A percentile compares a stretch with the other conserved stretches of the same genome.
These are phyloP conservation scores for Anagrus nilaparvatae DNA, from an alignment of 1,140 invertebrate genomes.

Conservation along the genomic window DNA sequence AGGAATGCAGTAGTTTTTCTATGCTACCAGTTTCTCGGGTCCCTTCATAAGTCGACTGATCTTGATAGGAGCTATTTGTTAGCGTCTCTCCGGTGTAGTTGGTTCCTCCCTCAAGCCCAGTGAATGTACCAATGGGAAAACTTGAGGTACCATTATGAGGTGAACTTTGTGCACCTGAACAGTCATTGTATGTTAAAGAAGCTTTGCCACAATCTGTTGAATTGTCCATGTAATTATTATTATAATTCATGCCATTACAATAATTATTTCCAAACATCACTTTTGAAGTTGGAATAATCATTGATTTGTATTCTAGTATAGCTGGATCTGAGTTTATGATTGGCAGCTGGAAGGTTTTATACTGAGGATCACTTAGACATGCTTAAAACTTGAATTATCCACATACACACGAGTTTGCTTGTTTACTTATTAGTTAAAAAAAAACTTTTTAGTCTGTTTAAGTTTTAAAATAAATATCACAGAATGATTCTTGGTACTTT, in stretches of 20 bases:
- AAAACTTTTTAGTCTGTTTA: too few species aligned
- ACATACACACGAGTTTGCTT: too few species aligned
- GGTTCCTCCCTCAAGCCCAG: conserved; percentile 30
- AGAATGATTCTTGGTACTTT: too few species aligned
- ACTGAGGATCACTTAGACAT: conserved; percentile 85
- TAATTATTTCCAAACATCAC: conserved; percentile 31
- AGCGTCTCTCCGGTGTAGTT: conserved; percentile 33
- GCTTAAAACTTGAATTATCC: conserved; percentile 31
- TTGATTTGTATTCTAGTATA: conserved; percentile 61
- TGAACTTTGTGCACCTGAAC: conserved; percentile 29
- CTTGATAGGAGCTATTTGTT: conserved; percentile 45
- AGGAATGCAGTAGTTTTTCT: conserved; percentile 95
- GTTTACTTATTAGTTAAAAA: conserved; percentile 15
- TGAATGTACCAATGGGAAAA: conserved; percentile 49
- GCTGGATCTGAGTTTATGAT: conserved; percentile 60
- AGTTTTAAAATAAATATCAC: too few species aligned
- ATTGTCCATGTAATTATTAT: conserved; percentile 39
- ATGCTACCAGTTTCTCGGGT: conserved; percentile 91
- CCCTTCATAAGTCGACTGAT: conserved; percentile 58
- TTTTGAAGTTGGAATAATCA: conserved; percentile 43
- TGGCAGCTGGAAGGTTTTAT: conserved; percentile 84
- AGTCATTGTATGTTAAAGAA: conserved; percentile 28
- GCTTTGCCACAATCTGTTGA: conserved; percentile 34
- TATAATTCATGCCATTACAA: conserved; percentile 40
- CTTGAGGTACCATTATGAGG: conserved; percentile 39